Base-by-base conservation (phyloP, 2,113 vertebrate species). In the Todiramphus saurophagus region DNA sequence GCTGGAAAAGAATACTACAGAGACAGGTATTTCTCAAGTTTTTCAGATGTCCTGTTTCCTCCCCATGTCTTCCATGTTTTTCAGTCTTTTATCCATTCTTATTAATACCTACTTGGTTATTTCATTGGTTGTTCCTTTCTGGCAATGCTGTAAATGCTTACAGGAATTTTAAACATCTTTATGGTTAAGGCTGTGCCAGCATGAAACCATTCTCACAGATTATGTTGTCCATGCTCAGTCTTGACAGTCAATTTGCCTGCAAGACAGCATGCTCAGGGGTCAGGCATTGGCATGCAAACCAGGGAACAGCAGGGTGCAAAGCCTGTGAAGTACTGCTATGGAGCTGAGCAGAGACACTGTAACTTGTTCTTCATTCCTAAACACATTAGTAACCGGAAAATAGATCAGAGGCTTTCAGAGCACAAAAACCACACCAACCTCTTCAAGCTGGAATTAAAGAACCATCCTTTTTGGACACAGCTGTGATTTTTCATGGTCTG, bases 361-460 rank as follows among this genome's bases (percentile, higher is more conserved):
- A 24, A 21, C 25, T 69, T 69, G 12, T 58, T 76, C 33, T 62
- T 72, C 8, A 19, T 58, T 74, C 50, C 33, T 63, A 66, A 87
- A 89, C 84, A 11, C 84, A 8, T 7, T 28, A 10, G 14, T 27
- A 35, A 21, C 31, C n/a, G 23, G 31, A 78, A 90, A 76, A 10
- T 76, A 63, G 28, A 63, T 37, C 43, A 74, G 44, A 53, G 31
- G 10, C 21, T 74, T 92, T 74, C 16, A 37, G 58, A 75, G n/a
- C 8, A 25, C 14, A 59, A 43, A 91, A 43, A 37, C 2, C 2
- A n/a, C 12, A 5, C 6, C 39, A 53, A 0, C 1, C 4, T 62
- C 16, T 74, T 83, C 37, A 70, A 58, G 11, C 5, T 55, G 14
- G 25, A 85, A n/a, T 85, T 83, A 85, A 58, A 59, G 37, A 66